These are phyloP conservation scores for Apodemus sylvaticus DNA, from an alignment of 2,113 vertebrate genomes.

Conservation along the genomic window DNA sequence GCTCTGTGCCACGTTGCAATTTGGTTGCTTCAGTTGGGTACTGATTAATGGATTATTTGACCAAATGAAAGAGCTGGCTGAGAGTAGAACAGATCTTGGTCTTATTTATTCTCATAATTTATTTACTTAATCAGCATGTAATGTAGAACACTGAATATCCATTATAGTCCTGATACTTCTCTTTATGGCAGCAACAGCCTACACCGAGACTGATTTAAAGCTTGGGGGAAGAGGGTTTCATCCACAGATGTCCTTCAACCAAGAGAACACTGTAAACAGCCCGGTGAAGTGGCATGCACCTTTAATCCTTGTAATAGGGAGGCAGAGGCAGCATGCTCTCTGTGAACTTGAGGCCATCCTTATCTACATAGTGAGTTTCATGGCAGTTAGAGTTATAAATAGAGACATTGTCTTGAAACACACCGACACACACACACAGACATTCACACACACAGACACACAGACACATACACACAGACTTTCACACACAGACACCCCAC, in stretches of 20 bases:
- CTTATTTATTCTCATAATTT: constrained; percentile 20
- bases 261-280: neutral
- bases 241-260: neutral
- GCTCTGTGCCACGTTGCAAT: neutral
- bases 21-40: neutral
- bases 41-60: neutral
- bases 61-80: neutral
- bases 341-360: neutral
- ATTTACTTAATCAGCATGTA: neutral
- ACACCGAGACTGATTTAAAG: no score
- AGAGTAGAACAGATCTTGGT: neutral
- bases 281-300: no score
- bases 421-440: neutral
- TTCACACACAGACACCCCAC: no score
- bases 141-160: neutral
- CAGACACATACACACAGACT: no score
- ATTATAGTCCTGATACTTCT: neutral
- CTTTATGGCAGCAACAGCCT: neutral
- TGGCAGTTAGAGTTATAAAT: neutral
- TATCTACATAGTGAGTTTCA: neutral
- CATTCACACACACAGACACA: neutral
- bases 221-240: neutral
- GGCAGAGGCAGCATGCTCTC: neutral
- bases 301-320: neutral
- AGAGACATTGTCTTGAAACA: neutral